phyloP scores from a whole-genome alignment of 2,797 vertebrate species.

The Taenioides sp. region DNA sequence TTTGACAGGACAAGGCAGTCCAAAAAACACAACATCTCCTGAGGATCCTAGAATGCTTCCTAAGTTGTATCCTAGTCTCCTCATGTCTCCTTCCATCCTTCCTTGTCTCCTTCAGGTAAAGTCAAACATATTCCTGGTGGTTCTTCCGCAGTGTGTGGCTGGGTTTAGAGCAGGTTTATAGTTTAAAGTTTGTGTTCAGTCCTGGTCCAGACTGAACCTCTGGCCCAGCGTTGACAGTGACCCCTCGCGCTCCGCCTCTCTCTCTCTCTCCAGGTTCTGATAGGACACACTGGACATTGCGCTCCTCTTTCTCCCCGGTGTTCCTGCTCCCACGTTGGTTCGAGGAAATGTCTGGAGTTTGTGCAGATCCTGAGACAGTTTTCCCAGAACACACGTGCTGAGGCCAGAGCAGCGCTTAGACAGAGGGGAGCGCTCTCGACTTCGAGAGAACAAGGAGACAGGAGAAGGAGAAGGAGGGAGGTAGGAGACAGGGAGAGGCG shows the following conservation, averaged over 20 bases:
- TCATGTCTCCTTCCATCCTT: no score
- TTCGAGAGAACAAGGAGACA: slow-evolving; percentile 75
- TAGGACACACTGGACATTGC: slow-evolving; percentile 38
- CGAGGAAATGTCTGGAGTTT: slow-evolving; percentile 89
- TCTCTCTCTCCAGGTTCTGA: slow-evolving; percentile 63
- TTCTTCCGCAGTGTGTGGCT: not conserved
- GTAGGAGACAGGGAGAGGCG: not conserved
- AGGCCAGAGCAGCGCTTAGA: slow-evolving; percentile 92
- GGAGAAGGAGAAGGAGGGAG: slow-evolving; percentile 58
- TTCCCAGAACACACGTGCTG: slow-evolving; percentile 90
- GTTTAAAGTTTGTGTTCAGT: not conserved
- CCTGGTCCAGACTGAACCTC: not conserved
- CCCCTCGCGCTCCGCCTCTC: not conserved
- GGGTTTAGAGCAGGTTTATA: not conserved
- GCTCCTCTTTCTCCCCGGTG: slow-evolving; percentile 88
- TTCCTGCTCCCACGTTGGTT: slow-evolving; percentile 88
- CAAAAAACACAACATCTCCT: no score
- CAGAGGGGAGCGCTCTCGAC: slow-evolving; percentile 84
- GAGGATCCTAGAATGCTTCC: no score
- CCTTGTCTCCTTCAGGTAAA: not conserved
- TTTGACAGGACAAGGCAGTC: no score
- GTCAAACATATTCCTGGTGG: not conserved
- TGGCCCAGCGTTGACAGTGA: not conserved
- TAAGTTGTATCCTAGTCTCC: no score
- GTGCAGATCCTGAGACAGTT: slow-evolving; percentile 90